Evolutionary conservation across 30 jellyfish, hydroid and myxozoan genomes (phyloP).

Genomic region (Cassiopea xamachana): DNA sequence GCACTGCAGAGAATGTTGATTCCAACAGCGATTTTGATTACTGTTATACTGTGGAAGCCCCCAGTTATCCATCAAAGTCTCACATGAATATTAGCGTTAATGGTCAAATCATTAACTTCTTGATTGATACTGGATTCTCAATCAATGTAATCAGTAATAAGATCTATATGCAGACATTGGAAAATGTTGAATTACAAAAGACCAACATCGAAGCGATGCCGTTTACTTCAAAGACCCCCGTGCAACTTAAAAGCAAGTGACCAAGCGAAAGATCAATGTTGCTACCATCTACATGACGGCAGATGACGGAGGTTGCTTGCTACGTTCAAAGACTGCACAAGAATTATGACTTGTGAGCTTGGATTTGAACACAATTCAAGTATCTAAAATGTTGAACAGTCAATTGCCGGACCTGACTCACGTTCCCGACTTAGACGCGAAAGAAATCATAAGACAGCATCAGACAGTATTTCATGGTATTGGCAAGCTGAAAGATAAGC

Average conservation of each 20-base stretch:
- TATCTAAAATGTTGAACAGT: constrained; percentile 15
- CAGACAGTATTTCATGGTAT: constrained; percentile 24
- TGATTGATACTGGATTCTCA: constrained; percentile 65
- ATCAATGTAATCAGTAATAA: constrained; percentile 34
- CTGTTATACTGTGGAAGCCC: too few species aligned
- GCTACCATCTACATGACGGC: constrained; percentile 44
- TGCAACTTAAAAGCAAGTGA: constrained; percentile 27
- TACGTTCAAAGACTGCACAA: not conserved
- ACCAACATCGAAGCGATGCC: constrained; percentile 40
- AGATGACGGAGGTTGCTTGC: constrained; percentile 68
- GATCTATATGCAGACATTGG: constrained; percentile 9
- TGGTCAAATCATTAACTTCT: constrained; percentile 24
- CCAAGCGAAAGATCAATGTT: constrained; percentile 10
- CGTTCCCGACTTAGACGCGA: constrained; percentile 6
- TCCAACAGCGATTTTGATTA: too few species aligned
- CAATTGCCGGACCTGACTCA: constrained; percentile 6
- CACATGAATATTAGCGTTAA: constrained; percentile 1
- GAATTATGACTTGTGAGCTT: not conserved
- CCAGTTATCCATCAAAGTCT: too few species aligned
- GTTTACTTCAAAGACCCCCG: constrained; percentile 37
- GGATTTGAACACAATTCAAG: constrained; percentile 2
- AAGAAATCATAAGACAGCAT: constrained; percentile 19
- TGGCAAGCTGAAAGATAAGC: constrained; percentile 37
- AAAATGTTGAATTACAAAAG: constrained; percentile 19
- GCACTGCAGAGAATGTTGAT: too few species aligned